These are phyloP conservation scores for Philopotamus ludificatus DNA, from an alignment of 1,140 invertebrate genomes.

Conservation along the genomic window DNA sequence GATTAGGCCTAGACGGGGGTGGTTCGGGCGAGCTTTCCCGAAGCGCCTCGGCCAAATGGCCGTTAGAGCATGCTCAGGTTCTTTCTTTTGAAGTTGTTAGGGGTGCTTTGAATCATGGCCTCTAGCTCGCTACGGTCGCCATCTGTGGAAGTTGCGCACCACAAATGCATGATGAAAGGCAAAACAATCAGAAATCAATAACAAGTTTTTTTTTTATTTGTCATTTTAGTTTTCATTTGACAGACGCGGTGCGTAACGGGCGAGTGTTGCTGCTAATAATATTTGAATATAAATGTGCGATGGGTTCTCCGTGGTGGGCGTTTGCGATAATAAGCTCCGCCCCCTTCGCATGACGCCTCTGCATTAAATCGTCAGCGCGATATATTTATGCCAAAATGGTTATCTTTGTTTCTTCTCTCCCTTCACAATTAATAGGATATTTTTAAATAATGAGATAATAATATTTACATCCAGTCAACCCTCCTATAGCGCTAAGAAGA, in stretches of 20 bases:
- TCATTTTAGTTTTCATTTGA: neutral
- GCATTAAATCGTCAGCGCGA: no score
- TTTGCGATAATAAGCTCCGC: no score
- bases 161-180: slow-evolving; percentile 47
- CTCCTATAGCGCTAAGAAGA: no score
- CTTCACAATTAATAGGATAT: no score
- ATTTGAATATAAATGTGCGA: neutral
- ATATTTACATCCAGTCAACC: no score
- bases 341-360: no score
- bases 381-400: no score
- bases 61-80: slow-evolving; percentile 58
- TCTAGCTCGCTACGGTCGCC: slow-evolving; percentile 59
- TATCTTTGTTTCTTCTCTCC: no score
- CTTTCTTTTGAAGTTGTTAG: slow-evolving; percentile 60
- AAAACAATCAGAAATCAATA: slow-evolving; percentile 14
- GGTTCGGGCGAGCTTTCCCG: slow-evolving; percentile 38
- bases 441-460: no score
- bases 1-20: slow-evolving; percentile 48
- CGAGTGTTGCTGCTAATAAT: no score
- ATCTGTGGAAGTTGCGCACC: slow-evolving; percentile 57
- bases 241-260: no score
- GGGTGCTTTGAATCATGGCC: slow-evolving; percentile 59
- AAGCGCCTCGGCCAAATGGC: slow-evolving; percentile 48
- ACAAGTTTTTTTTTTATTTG: neutral
- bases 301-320: no score